phyloP scores from a whole-genome alignment of 2,113 vertebrate genomes.

The Alligator mississippiensis region DNA sequence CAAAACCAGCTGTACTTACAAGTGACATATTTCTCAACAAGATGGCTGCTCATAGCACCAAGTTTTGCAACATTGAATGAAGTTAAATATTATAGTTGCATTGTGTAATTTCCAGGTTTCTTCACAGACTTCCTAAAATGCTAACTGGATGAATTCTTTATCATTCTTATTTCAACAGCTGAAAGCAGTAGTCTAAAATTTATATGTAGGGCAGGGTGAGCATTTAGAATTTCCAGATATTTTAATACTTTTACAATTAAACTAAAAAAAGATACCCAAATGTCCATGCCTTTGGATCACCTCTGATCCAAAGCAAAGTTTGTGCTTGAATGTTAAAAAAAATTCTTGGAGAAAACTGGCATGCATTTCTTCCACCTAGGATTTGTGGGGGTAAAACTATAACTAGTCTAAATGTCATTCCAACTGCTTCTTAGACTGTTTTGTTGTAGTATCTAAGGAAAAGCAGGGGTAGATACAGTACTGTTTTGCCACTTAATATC shows the following conservation, averaged over 20 bases:
- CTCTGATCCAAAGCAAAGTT: conserved; percentile 18
- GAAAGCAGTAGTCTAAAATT: conserved; percentile 1
- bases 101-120: neutral
- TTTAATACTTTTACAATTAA: neutral
- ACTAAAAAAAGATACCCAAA: neutral
- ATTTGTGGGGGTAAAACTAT: conserved; percentile 12
- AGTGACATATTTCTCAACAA: neutral
- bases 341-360: neutral
- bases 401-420: neutral
- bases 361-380: conserved; percentile 13
- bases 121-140: conserved; percentile 18
- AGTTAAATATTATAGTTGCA: neutral
- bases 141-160: conserved; percentile 6
- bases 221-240: neutral
- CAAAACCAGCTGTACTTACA: neutral
- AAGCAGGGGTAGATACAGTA: conserved; percentile 5
- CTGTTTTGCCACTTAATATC: conserved; percentile 33
- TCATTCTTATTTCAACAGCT: neutral
- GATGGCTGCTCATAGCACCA: neutral
- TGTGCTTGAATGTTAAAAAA: neutral
- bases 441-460: conserved; percentile 48
- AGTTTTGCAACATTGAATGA: neutral
- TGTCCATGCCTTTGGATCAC: neutral
- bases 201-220: neutral
- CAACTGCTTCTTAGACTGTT: conserved; percentile 13